Conservation (phyloP, 1,140 invertebrate species). For the Trypoxylus dichotomus region DNA sequence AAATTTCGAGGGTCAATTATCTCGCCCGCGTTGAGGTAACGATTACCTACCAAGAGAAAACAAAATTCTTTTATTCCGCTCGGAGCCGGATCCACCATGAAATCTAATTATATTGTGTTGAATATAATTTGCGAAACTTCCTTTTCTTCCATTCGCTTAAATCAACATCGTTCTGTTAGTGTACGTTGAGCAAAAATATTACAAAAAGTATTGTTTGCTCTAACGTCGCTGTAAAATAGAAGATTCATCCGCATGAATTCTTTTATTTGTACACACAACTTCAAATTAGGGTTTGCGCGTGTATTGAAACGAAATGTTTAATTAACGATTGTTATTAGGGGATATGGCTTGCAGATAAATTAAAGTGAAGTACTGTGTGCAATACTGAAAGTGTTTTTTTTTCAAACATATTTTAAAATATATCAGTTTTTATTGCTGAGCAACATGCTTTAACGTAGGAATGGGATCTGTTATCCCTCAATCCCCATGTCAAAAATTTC, state of each 20-base stretch:
- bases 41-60: not conserved
- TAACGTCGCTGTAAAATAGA: not conserved
- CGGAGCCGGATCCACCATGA: not conserved
- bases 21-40: not conserved
- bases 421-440: too few relatives aligned
- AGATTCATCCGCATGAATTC: not conserved
- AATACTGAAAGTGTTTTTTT: too few relatives aligned
- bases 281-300: too few relatives aligned
- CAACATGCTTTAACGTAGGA: too few relatives aligned
- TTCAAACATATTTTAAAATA: too few relatives aligned
- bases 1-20: conserved; percentile 1
- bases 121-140: conserved; percentile 4
- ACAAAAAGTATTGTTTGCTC: not conserved
- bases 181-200: not conserved
- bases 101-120: conserved; percentile 20
- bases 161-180: not conserved
- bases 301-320: too few relatives aligned
- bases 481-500: too few relatives aligned
- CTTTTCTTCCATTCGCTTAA: not conserved
- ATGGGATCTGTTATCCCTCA: too few relatives aligned
- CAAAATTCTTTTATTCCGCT: not conserved
- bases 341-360: too few relatives aligned
- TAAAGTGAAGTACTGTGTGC: too few relatives aligned
- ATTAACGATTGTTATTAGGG: too few relatives aligned
- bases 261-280: too few relatives aligned